Conservation (phyloP, 1,140 invertebrate genomes). For the Solenopsis fugax region DNA sequence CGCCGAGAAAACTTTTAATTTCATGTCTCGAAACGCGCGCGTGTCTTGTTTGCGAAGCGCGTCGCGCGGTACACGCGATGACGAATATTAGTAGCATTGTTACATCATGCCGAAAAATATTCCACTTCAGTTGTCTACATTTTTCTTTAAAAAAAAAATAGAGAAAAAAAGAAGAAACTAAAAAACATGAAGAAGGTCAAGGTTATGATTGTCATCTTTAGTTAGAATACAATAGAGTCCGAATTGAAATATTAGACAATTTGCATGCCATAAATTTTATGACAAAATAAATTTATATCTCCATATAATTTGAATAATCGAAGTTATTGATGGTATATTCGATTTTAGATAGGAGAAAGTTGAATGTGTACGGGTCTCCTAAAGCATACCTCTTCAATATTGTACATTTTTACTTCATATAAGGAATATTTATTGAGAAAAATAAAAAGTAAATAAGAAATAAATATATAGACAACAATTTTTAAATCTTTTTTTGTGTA, state of each 20-base stretch:
- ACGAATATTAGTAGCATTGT: neutral
- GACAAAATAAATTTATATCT: neutral
- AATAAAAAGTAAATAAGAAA: too few species aligned
- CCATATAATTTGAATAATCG: too few species aligned
- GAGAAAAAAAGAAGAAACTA: neutral
- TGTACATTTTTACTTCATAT: too few species aligned
- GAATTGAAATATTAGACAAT: neutral
- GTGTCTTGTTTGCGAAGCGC: conserved; percentile 7
- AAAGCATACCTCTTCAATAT: too few species aligned
- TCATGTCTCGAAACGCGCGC: neutral
- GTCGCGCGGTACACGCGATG: neutral
- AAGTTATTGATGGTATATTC: too few species aligned
- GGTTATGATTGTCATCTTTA: neutral
- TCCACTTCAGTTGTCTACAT: neutral
- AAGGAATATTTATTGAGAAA: too few species aligned
- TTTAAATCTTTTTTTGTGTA: too few species aligned
- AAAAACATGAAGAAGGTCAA: neutral
- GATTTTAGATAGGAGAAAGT: too few species aligned
- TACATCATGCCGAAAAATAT: conserved; percentile 36
- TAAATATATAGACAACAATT: too few species aligned
- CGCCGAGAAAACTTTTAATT: conserved; percentile 13
- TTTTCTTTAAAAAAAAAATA: neutral
- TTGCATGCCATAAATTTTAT: neutral
- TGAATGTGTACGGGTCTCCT: too few species aligned
- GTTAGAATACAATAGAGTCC: neutral